Evolutionary conservation across 2,113 vertebrate genomes (phyloP), one percentile per base, ranked within the genome.

Genomic region (Rhizomys pruinosus): DNA sequence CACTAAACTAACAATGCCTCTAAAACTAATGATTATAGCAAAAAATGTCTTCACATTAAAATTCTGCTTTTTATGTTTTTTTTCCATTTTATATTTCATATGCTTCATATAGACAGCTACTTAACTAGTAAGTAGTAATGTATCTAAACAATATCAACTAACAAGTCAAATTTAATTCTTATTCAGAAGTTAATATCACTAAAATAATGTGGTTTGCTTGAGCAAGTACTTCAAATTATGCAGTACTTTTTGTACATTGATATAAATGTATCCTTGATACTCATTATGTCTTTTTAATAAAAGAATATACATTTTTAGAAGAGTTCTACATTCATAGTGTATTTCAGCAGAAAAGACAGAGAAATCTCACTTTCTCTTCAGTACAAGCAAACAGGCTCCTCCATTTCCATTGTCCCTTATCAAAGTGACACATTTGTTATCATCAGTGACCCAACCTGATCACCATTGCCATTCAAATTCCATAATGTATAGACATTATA

Each of bases 151-250:
- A n/a, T 73, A 8, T 59, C 13, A 84, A 79, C 74, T 91, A 80
- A 52, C 52, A 93, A 74, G 61, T 68, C 25, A 95, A 82, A 79
- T 89, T 72, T 64, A 17, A 69, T 15, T 72, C n/a, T 37, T n/a
- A 69, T 3, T 84, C 34, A 55, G 39, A 91, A 76, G n/a, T 52
- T 27, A 80, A 1, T 52, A 69, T 81, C 42, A 55, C 7, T 32
- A 80, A 52, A 39, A 74, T 52, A 47, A 23, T 47, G 55, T 39
- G 23, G 44, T 74, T 79, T 84, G 5, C 19, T 52, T 63, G 59
- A 61, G 27, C 5, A 74, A 17, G 11, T 16, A 25, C 9, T 74
- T 74, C n/a, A 15, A 74, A 63, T 85, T 73, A 74, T 69, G 4
- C 22, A 68, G 4, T n/a, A 22, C 44, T 68, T 2, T 80, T 84